phyloP scores from a whole-genome alignment of 2,113 vertebrate genomes.

The Motacilla tschutschensis region DNA sequence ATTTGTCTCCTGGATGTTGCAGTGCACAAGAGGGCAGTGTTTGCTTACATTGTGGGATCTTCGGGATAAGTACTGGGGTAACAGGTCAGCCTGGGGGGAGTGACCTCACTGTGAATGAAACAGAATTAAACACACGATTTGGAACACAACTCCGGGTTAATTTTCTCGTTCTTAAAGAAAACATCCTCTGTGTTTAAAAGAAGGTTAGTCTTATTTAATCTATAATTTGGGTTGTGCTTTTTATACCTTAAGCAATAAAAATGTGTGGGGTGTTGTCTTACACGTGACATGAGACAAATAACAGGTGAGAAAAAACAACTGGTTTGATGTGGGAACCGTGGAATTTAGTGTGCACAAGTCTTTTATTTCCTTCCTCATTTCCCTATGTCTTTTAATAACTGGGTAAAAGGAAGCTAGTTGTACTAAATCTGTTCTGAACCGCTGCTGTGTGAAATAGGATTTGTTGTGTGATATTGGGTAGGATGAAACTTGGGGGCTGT shows the following conservation, averaged over 20 bases:
- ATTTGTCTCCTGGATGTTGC: not conserved
- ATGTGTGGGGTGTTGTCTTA: not conserved
- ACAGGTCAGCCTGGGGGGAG: slow-evolving; percentile 23
- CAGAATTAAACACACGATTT: not conserved
- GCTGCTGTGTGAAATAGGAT: not conserved
- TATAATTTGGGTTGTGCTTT: not conserved
- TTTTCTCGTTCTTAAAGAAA: not conserved
- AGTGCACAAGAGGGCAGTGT: slow-evolving; percentile 79
- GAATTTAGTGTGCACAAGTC: not conserved
- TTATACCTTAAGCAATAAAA: slow-evolving; percentile 23
- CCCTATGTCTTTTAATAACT: not conserved
- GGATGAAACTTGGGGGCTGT: not conserved
- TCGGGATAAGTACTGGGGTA: not conserved
- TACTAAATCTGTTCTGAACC: not conserved
- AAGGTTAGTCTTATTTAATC: not conserved
- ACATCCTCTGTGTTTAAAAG: not conserved
- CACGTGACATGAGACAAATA: not conserved
- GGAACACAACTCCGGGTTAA: not conserved
- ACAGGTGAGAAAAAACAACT: not conserved
- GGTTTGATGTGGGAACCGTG: not conserved
- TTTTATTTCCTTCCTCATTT: not conserved
- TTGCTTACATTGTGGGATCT: slow-evolving; percentile 40
- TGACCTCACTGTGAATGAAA: slow-evolving; percentile 50
- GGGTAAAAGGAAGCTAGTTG: not conserved
- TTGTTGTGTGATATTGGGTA: not conserved